Percentiles rank a stretch among this genome's conserved stretches.
These are phyloP conservation scores for Sebastes glaucus DNA, from an alignment of 2,797 vertebrate species.

Conservation along the genomic window DNA sequence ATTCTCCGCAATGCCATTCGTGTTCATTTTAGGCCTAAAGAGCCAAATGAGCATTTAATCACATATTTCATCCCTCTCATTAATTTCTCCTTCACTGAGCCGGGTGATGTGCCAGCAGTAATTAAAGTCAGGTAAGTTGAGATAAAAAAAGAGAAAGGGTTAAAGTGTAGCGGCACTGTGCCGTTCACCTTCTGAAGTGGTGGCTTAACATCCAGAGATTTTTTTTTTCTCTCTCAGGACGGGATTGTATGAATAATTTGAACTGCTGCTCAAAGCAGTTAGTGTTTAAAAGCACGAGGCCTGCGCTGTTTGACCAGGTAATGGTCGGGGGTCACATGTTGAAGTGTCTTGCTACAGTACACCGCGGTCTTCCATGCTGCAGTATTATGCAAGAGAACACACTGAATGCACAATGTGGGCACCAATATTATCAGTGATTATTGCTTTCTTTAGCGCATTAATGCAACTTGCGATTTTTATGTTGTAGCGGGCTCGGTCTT, in stretches of 20 bases:
- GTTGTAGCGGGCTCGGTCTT: no score
- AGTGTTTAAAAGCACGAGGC: slow-evolving; percentile 11
- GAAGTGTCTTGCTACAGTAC: background rate
- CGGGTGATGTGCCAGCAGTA: slow-evolving; percentile 33
- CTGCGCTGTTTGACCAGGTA: background rate
- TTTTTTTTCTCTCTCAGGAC: background rate
- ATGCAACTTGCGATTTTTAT: no score
- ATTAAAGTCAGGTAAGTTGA: slow-evolving; percentile 62
- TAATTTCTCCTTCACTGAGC: slow-evolving; percentile 41
- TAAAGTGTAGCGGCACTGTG: slow-evolving; percentile 16
- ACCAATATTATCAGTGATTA: background rate
- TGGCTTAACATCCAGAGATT: slow-evolving; percentile 9
- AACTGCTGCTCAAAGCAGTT: slow-evolving; percentile 32
- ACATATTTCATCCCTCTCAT: slow-evolving; percentile 54
- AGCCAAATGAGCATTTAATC: slow-evolving; percentile 53
- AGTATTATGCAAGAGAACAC: background rate
- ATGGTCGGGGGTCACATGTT: background rate
- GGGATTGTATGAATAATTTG: slow-evolving; percentile 30
- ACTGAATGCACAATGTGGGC: background rate
- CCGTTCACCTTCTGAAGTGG: slow-evolving; percentile 37
- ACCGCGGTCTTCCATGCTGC: background rate
- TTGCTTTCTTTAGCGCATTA: no score
- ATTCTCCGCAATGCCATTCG: slow-evolving; percentile 7
- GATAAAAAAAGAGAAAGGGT: slow-evolving; percentile 45
- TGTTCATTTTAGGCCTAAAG: slow-evolving; percentile 31